Conservation (phyloP, 2,797 vertebrate species). For the Dendrocincla fuliginosa region DNA sequence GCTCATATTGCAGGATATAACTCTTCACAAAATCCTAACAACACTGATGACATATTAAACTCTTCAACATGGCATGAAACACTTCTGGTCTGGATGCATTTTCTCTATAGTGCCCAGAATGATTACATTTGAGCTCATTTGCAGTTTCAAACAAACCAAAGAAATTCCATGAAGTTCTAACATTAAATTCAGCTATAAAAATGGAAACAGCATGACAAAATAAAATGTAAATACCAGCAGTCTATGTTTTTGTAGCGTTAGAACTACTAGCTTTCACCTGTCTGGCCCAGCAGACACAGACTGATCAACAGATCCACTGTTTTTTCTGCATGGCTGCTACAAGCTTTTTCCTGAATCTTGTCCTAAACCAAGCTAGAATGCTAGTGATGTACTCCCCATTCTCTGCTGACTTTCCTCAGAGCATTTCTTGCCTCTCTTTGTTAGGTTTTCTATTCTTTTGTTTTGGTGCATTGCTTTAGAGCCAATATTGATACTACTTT, state of each 20-base stretch:
- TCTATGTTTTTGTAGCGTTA: neutral
- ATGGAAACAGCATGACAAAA: neutral
- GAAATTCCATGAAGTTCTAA: neutral
- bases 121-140: neutral
- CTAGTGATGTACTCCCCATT: accelerated
- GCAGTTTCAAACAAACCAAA: neutral
- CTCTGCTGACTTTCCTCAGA: neutral
- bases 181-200: neutral
- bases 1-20: neutral
- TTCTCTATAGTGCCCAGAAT: neutral
- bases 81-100: neutral
- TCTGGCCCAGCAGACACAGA: neutral
- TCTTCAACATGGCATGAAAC: neutral
- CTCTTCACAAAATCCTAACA: neutral
- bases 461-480: neutral
- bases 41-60: neutral
- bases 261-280: neutral
- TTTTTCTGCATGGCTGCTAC: neutral
- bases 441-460: neutral
- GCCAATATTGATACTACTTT: neutral
- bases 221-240: neutral
- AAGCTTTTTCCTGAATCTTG: neutral
- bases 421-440: neutral
- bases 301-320: accelerated
- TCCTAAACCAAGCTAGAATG: neutral